These are phyloP conservation scores for Urosaurus nigricauda DNA, from an alignment of 2,797 vertebrate genomes.

Conservation along the genomic window DNA sequence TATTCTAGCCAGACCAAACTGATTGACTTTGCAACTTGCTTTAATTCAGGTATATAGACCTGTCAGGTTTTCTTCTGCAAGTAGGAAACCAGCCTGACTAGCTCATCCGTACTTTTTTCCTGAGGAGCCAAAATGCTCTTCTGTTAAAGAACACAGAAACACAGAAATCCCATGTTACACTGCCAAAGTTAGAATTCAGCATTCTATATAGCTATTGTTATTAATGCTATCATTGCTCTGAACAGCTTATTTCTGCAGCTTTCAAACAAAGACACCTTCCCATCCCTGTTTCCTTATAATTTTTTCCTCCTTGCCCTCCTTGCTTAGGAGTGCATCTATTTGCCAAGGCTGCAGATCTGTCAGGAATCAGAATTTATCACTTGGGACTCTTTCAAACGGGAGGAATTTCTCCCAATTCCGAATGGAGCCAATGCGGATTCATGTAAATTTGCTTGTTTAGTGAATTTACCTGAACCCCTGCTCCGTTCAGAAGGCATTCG, in stretches of 20 bases:
- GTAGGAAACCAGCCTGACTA: neutral
- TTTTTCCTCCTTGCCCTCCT: neutral
- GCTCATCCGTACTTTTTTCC: neutral
- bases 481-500: no score
- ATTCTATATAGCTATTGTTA: neutral
- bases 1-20: constrained; percentile 29
- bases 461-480: no score
- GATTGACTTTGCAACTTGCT: constrained; percentile 6
- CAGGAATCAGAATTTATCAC: neutral
- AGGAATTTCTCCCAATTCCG: no score
- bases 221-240: neutral
- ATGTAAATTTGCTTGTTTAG: no score
- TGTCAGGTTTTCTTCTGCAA: neutral
- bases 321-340: neutral
- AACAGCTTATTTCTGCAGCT: neutral
- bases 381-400: no score
- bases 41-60: neutral
- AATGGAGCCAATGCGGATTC: no score
- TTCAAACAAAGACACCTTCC: neutral
- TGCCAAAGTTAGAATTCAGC: neutral
- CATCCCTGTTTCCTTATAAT: neutral
- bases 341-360: neutral
- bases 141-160: neutral
- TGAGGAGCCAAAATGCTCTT: neutral
- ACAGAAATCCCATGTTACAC: neutral